Conservation (phyloP, 2,113 vertebrate species). For the Gulo gulo region DNA sequence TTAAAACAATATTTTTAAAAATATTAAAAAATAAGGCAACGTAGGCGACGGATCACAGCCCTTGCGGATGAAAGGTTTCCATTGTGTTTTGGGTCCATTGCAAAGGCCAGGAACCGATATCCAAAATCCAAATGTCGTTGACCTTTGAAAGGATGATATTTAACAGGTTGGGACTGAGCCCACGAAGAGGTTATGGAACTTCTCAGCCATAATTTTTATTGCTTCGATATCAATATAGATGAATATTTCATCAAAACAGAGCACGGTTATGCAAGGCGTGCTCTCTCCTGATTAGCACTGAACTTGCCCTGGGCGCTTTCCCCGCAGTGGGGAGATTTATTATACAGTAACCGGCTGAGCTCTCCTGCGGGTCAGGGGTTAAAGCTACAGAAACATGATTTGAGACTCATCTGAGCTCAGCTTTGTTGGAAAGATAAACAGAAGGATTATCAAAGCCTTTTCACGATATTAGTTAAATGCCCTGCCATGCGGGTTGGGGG, state of each 20-base stretch:
- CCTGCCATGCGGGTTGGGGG: neutral
- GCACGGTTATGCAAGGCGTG: neutral
- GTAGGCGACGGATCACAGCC: rapidly evolving
- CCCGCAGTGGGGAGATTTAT: conserved; percentile 21
- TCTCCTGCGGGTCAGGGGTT: conserved; percentile 62
- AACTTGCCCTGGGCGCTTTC: conserved; percentile 37
- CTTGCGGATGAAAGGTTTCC: neutral
- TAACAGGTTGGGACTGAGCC: rapidly evolving
- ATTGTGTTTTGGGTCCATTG: neutral
- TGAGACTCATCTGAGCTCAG: conserved; percentile 68
- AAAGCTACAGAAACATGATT: conserved; percentile 70
- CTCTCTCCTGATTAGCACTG: neutral
- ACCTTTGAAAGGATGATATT: neutral
- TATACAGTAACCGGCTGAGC: conserved; percentile 37
- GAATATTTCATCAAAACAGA: conserved; percentile 63
- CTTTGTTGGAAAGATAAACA: conserved; percentile 72
- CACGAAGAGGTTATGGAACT: neutral
- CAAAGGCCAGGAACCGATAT: neutral
- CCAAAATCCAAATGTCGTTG: neutral
- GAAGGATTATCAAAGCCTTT: conserved; percentile 61
- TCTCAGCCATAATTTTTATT: neutral
- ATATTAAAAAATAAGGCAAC: neutral
- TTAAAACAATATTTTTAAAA: neutral
- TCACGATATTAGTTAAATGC: conserved; percentile 29
- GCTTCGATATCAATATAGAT: conserved; percentile 6